Percentiles rank a stretch among this genome's conserved stretches.
Evolutionary conservation across 2,888 invertebrate species (phyloP).

Genomic region (Invenusta paracnida): DNA sequence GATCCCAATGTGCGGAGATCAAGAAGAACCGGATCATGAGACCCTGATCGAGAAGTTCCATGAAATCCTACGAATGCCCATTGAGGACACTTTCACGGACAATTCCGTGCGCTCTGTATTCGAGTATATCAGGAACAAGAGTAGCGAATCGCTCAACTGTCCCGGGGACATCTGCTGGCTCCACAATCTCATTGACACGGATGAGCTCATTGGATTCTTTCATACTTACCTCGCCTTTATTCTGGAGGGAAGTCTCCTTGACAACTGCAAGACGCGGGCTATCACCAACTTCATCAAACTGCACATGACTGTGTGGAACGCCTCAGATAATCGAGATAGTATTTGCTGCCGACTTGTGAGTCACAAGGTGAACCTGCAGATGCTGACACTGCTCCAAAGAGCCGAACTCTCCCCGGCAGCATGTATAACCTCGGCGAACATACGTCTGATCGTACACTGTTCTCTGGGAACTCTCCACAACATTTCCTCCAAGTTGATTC

Average conservation of each 20-base stretch:
- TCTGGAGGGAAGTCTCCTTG: neutral
- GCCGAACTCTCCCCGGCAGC: neutral
- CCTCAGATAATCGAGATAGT: slow-evolving; percentile 32
- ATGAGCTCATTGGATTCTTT: neutral
- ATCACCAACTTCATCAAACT: slow-evolving; percentile 34
- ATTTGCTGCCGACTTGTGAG: slow-evolving; percentile 28
- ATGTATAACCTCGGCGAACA: neutral
- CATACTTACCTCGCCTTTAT: neutral
- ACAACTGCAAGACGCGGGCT: neutral
- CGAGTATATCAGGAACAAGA: slow-evolving; percentile 58
- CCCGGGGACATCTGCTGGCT: neutral
- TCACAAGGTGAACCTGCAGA: neutral
- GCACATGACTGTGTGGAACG: slow-evolving; percentile 36
- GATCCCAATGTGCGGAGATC: neutral
- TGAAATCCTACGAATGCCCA: neutral
- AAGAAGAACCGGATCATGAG: neutral
- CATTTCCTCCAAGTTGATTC: slow-evolving; percentile 11
- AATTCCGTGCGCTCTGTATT: slow-evolving; percentile 59
- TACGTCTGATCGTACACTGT: neutral
- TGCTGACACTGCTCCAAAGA: neutral
- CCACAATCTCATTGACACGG: neutral
- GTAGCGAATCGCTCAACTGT: slow-evolving; percentile 57
- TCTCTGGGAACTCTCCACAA: slow-evolving; percentile 39
- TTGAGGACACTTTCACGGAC: slow-evolving; percentile 61
- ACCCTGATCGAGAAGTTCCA: neutral